phyloP scores from a whole-genome alignment of 1,140 invertebrate genomes.

The Aphaenogaster ashmeadi region DNA sequence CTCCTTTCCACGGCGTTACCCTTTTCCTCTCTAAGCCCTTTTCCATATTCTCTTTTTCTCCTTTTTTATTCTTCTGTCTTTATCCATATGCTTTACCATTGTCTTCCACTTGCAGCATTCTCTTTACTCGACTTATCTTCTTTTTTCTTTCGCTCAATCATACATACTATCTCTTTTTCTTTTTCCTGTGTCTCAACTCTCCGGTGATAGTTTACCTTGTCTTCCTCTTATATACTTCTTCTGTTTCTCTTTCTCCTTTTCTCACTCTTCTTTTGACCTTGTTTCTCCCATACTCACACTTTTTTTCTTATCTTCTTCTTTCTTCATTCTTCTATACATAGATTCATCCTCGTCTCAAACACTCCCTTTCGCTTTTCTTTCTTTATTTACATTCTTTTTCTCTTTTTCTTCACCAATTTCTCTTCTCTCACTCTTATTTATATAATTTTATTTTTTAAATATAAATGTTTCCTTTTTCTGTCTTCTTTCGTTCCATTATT shows the following conservation, averaged over 20 bases:
- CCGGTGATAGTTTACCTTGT: not conserved
- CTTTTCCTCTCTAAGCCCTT: slow-evolving; percentile 9
- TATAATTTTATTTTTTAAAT: slow-evolving; percentile 1
- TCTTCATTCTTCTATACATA: not conserved
- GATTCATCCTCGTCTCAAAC: not conserved
- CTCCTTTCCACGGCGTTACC: slow-evolving; percentile 19
- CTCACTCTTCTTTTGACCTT: not conserved
- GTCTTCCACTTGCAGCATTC: not conserved
- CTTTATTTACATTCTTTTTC: not conserved
- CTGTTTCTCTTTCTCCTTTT: not conserved
- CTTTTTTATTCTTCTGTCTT: not conserved
- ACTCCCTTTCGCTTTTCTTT: not conserved
- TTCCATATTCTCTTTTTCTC: not conserved
- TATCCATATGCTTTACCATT: not conserved
- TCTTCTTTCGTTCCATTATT: not conserved
- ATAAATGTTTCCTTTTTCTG: not conserved
- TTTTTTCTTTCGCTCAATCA: not conserved
- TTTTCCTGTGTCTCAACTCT: not conserved
- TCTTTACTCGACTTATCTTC: not conserved
- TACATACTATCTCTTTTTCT: not conserved
- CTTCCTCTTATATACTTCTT: not conserved
- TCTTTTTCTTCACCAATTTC: not conserved
- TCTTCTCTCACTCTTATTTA: not conserved
- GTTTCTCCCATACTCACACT: not conserved
- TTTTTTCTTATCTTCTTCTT: not conserved